These are phyloP conservation scores for Amphiprion percula DNA, from an alignment of 2,113 vertebrate genomes.

Conservation along the genomic window DNA sequence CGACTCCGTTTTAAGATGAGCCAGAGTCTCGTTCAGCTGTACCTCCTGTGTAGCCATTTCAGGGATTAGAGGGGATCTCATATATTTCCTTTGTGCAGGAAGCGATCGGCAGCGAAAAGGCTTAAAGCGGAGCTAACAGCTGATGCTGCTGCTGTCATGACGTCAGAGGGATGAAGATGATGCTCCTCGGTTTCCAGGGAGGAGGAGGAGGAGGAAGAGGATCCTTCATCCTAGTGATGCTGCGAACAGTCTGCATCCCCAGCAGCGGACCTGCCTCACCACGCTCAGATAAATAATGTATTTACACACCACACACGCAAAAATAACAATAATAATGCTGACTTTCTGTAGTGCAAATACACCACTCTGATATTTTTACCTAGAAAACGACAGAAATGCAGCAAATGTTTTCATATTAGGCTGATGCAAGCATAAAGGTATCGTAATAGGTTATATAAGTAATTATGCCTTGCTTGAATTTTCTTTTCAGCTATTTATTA, in stretches of 20 bases:
- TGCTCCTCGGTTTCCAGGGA: conserved; percentile 64
- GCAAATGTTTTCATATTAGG: too few relatives aligned
- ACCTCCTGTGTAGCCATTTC: conserved; percentile 97
- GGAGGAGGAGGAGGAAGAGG: conserved; percentile 42
- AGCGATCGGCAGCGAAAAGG: conserved; percentile 75
- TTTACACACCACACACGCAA: not conserved
- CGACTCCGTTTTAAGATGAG: conserved; percentile 93
- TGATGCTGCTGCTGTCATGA: conserved; percentile 85
- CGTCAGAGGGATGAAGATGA: conserved; percentile 78
- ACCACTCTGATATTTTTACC: too few relatives aligned
- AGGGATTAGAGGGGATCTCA: conserved; percentile 79
- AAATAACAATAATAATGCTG: too few relatives aligned
- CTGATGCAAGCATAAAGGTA: too few relatives aligned
- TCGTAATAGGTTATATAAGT: too few relatives aligned
- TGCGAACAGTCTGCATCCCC: conserved; percentile 39
- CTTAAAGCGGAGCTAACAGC: conserved; percentile 77
- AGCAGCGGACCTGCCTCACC: conserved; percentile 9
- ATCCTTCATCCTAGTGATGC: conserved; percentile 57
- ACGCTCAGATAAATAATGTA: conserved; percentile 17
- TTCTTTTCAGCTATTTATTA: too few relatives aligned
- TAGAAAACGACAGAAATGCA: too few relatives aligned
- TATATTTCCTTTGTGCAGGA: conserved; percentile 79
- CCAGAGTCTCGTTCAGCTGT: conserved; percentile 92
- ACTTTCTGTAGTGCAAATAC: too few relatives aligned
- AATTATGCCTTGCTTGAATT: too few relatives aligned